phyloP scores from a whole-genome alignment of 2,113 vertebrate genomes.

The Aplodontia rufa region DNA sequence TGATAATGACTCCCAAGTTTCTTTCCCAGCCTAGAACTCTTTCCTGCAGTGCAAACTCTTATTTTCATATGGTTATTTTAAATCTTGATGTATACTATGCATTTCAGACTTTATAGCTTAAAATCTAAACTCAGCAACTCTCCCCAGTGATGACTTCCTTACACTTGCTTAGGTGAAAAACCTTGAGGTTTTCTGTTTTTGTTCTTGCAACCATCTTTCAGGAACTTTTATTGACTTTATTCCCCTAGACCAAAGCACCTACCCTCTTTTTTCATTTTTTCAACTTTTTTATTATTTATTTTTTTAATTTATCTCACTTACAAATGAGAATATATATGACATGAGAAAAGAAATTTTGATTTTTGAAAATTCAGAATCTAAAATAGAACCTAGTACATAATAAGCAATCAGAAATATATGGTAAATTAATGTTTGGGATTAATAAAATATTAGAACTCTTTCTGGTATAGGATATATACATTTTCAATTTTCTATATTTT shows the following conservation, averaged over 20 bases:
- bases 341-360: not conserved
- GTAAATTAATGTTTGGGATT: not conserved
- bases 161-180: not conserved
- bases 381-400: not conserved
- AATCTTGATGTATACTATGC: not conserved
- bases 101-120: not conserved
- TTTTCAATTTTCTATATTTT: not conserved
- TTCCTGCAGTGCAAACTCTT: not conserved
- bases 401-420: not conserved
- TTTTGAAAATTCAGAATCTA: not conserved
- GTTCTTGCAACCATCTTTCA: not conserved
- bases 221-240: not conserved
- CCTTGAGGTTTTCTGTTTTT: not conserved
- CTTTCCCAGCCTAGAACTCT: not conserved
- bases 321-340: not conserved
- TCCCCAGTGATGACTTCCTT: not conserved
- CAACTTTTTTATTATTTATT: not conserved
- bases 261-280: too few relatives aligned
- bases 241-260: not conserved
- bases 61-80: not conserved
- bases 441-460: not conserved
- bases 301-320: not conserved
- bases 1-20: not conserved
- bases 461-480: not conserved
- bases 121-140: not conserved